phyloP scores from a whole-genome alignment of 2,888 invertebrate genomes.

The Clistopyga incitator region DNA sequence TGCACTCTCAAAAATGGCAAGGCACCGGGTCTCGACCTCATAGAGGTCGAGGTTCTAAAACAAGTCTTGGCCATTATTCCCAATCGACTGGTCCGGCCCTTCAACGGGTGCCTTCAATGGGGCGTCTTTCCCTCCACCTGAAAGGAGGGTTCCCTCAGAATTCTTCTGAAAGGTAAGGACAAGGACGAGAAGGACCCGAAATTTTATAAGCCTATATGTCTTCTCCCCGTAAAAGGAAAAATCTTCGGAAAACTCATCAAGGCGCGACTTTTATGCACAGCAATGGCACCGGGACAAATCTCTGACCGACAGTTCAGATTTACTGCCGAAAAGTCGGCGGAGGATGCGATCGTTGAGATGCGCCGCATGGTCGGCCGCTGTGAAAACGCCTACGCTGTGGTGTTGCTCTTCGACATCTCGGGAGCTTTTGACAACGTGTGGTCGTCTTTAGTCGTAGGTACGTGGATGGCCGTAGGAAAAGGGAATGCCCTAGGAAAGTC shows the following conservation, averaged over 20 bases:
- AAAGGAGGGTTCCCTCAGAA: constrained; percentile 62
- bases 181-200: constrained; percentile 55
- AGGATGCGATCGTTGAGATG: constrained; percentile 54
- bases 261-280: background rate
- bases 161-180: constrained; percentile 53
- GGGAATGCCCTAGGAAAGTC: constrained; percentile 61
- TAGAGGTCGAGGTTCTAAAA: constrained; percentile 65
- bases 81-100: constrained; percentile 40
- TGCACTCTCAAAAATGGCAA: constrained; percentile 49
- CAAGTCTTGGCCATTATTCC: constrained; percentile 14
- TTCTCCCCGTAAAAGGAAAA: constrained; percentile 57
- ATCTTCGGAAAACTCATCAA: constrained; percentile 60
- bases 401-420: constrained; percentile 37
- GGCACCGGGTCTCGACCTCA: constrained; percentile 64
- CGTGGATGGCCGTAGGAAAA: constrained; percentile 16
- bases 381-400: background rate
- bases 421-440: constrained; percentile 69
- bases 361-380: background rate
- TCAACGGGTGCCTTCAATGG: constrained; percentile 63
- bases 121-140: constrained; percentile 67
- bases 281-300: background rate
- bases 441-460: constrained; percentile 69
- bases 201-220: constrained; percentile 57
- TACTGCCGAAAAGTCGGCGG: constrained; percentile 43
- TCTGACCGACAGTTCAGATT: constrained; percentile 61